Conservation (phyloP, 2,797 vertebrate genomes). For the Clarias laeviceps region DNA sequence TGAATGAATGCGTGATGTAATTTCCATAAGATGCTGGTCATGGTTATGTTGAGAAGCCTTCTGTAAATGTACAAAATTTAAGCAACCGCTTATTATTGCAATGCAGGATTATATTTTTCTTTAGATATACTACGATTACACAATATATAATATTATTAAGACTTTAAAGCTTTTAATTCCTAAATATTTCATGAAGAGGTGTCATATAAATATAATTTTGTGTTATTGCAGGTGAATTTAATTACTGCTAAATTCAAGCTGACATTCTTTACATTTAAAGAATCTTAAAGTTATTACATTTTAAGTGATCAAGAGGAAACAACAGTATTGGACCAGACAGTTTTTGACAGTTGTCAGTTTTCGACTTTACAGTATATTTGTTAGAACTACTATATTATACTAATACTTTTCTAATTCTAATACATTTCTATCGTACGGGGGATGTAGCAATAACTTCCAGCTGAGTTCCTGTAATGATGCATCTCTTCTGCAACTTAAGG, state of each 20-base stretch:
- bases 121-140: not conserved
- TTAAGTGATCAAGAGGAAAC: not conserved
- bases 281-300: not conserved
- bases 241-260: not conserved
- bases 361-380: not conserved
- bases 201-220: not conserved
- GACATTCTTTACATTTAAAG: not conserved
- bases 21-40: not conserved
- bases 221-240: not conserved
- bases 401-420: not conserved
- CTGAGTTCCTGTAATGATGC: too few relatives aligned
- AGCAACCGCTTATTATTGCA: not conserved
- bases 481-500: too few relatives aligned
- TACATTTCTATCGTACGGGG: too few relatives aligned
- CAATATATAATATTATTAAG: not conserved
- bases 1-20: conserved; percentile 8
- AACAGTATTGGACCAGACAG: not conserved
- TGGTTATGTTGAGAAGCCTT: not conserved
- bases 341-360: not conserved
- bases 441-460: too few relatives aligned
- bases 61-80: not conserved
- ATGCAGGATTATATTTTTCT: not conserved
- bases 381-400: not conserved
- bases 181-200: not conserved
- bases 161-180: not conserved